Base-by-base conservation (phyloP, 2,113 vertebrate genomes). In the Anoura caudifer region DNA sequence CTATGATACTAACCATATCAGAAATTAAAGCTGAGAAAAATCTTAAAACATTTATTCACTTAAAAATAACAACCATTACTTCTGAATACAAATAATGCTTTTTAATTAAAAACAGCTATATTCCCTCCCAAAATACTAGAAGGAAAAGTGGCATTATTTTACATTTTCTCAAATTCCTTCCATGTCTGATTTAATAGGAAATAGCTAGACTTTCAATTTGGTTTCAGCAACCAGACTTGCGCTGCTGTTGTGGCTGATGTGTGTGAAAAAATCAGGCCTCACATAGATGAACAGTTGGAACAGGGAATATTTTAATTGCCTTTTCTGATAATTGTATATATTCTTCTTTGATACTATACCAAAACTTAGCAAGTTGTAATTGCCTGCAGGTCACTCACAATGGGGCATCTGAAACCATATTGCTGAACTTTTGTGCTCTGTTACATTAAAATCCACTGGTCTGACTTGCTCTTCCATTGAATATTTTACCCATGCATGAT, bases 401-500 rank as follows among this genome's bases (percentile, higher is more conserved):
- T 61, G 59, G 24, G 26, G 24, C 59, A 61, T 31, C 24, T 61
- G 59, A 61, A 61, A 61, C 59, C 59, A 31, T 31, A 31, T 61
- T 14, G 26, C 24, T 61, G 59, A 61, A 61, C 59, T 93, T 91
- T 83, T 73, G 33, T 61, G 59, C 50, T 93, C 10, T 56, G n/a
- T 82, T 92, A 19, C 16, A 56, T 90, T 96, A 50, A 95, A 94
- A 61, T 47, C 45, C 38, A 70, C 36, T 95, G n/a, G 47, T 73
- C 38, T 65, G 2, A 43, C 31, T 88, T 73, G 36, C 47, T 24
- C 24, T 87, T 96, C 95, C 47, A 36, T 52, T 84, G 67, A 4
- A 45, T 94, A 36, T 73, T 95, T 95, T 91, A 65, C 26, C 36
- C 14, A 41, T 19, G 43, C 63, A n/a, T 79, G 83, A 47, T 89